Evolutionary conservation across 2,888 invertebrate species (phyloP).

Genomic region (Meta bourneti): DNA sequence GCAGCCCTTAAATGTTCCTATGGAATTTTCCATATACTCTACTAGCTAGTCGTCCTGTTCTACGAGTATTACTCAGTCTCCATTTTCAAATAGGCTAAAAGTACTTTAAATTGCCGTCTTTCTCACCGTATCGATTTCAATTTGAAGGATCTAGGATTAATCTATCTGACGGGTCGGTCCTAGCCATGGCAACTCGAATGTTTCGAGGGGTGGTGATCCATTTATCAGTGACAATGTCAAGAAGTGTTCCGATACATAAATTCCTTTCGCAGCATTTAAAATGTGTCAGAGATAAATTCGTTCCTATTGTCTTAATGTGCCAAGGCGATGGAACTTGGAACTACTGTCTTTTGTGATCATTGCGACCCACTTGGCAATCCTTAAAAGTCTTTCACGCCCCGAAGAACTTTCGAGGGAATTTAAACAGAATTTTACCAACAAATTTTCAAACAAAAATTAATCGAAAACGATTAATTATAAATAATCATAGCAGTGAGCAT

Average conservation of each 20-base stretch:
- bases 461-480: too few species aligned
- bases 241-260: background rate
- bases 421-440: too few species aligned
- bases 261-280: background rate
- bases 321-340: background rate
- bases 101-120: background rate
- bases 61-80: background rate
- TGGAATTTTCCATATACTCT: background rate
- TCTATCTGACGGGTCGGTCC: background rate
- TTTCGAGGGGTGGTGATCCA: background rate
- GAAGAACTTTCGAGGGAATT: too few species aligned
- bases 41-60: background rate
- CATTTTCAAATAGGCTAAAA: background rate
- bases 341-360: background rate
- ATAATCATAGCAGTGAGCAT: too few species aligned
- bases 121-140: background rate
- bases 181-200: background rate
- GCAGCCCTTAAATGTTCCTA: background rate
- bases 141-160: background rate
- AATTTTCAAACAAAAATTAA: too few species aligned
- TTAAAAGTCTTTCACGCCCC: background rate
- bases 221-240: conserved; percentile 1
- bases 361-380: background rate
- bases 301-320: background rate
- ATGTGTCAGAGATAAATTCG: background rate